Evolutionary conservation across 2,888 invertebrate genomes (phyloP).

Genomic region (Rhorus exstirpatorius): DNA sequence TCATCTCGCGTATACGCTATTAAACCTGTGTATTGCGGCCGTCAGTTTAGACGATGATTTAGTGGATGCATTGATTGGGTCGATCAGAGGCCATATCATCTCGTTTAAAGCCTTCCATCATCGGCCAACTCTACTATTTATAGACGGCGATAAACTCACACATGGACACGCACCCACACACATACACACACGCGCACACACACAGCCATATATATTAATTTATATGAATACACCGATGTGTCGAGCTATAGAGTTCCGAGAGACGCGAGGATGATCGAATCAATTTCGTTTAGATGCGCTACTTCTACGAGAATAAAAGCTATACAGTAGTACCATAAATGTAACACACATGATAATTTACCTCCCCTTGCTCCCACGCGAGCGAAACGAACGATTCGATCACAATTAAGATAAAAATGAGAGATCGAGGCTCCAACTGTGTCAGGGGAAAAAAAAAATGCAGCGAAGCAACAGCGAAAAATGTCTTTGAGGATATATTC

Average conservation of each 20-base stretch:
- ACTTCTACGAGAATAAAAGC: slow-evolving; percentile 68
- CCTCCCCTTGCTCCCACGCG: background rate
- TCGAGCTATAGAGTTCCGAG: slow-evolving; percentile 51
- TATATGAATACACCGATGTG: slow-evolving; percentile 29
- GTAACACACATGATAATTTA: slow-evolving; percentile 47
- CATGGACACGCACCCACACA: background rate
- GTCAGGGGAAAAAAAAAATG: background rate
- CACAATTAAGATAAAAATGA: slow-evolving; percentile 38
- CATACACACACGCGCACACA: slow-evolving; percentile 2
- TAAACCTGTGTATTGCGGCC: slow-evolving; percentile 82
- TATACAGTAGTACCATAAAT: slow-evolving; percentile 33
- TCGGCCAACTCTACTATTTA: slow-evolving; percentile 83
- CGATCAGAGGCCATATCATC: slow-evolving; percentile 85
- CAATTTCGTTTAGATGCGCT: slow-evolving; percentile 78
- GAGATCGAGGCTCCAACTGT: slow-evolving; percentile 36
- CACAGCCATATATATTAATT: slow-evolving; percentile 16
- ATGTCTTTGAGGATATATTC: background rate
- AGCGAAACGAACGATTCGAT: slow-evolving; percentile 42
- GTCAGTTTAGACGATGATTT: slow-evolving; percentile 86
- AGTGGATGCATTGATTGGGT: slow-evolving; percentile 86
- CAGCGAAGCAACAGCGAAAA: background rate
- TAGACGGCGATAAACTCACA: slow-evolving; percentile 75
- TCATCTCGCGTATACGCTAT: slow-evolving; percentile 73
- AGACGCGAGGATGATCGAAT: slow-evolving; percentile 81
- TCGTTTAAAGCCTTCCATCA: slow-evolving; percentile 85